Evolutionary conservation across 2,113 vertebrate genomes (phyloP).

Genomic region (Laticauda colubrina): DNA sequence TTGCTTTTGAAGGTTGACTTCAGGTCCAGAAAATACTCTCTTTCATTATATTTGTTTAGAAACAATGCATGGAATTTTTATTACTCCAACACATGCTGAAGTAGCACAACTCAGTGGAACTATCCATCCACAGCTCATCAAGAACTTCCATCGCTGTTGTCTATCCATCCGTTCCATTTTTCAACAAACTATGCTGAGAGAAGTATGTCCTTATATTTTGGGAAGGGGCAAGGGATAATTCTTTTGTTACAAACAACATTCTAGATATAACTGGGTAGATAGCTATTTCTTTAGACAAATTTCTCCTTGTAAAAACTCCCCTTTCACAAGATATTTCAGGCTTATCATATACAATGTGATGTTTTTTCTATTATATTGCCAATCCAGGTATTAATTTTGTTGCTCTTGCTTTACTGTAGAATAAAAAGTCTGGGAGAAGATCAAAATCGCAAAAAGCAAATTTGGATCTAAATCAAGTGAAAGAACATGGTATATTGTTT

Average conservation of each 20-base stretch:
- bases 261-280: neutral
- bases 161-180: conserved; percentile 89
- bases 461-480: conserved; percentile 75
- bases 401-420: conserved; percentile 54
- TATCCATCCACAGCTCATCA: conserved; percentile 87
- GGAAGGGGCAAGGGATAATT: neutral
- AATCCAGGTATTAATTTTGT: neutral
- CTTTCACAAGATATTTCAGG: neutral
- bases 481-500: conserved; percentile 91
- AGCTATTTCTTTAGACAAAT: neutral
- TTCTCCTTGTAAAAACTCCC: neutral
- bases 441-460: conserved; percentile 33
- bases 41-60: conserved; percentile 95
- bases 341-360: neutral
- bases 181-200: conserved; percentile 78
- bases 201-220: conserved; percentile 65
- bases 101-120: conserved; percentile 83
- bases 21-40: conserved; percentile 90
- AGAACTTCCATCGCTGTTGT: conserved; percentile 95
- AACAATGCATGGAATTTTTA: conserved; percentile 89
- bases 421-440: conserved; percentile 47
- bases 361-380: neutral
- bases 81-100: conserved; percentile 89
- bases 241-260: conserved; percentile 4
- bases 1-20: conserved; percentile 76